Evolutionary conservation across 2,113 vertebrate species (phyloP), one percentile per base, ranked within the genome.

Genomic region (Strix uralensis): DNA sequence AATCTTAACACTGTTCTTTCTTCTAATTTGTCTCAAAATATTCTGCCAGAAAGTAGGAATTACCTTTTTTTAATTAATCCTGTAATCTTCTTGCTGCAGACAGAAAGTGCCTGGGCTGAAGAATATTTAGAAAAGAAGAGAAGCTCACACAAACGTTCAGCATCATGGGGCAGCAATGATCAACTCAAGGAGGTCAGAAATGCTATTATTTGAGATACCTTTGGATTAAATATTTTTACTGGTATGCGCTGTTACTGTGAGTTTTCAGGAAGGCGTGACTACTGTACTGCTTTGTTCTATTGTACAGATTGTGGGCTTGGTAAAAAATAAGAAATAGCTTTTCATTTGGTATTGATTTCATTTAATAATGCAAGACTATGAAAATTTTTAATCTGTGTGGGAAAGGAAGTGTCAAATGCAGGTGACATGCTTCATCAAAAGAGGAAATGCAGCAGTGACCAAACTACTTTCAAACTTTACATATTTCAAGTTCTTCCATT

Each of bases 141-240:
- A 97, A 98, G 97, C 16, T 99, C 99, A 29, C 99, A 99, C 97
- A 99, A 99, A 92, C 99, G 99, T 69, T 99, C 99, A 54, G 99
- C 99, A 52, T 99, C 99, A 13, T 99, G 99, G 98, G 99, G 99
- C 97, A 99, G 99, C 98, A 99, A 99, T 78, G 99, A 99, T 96
- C 99, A 99, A 90, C 99, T 99, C 84, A 99, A 99, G 96, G 99
- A 99, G 99, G 99, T 99, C 91, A 98, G 98, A 72, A 96, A 91
- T 78, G 10, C 63, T 82, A 15, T 89, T 66, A 52, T 74, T 65
- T 78, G 40, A 75, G 40, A 72, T 88, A 65, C 42, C 38, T 38
- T 96, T 73, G 66, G 36, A 49, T 94, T 49, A 81, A 65, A 47
- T 63, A 46, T 52, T 72, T 51, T 58, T 71, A 42, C 15, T 65